Percentiles rank a stretch among this genome's conserved stretches.
Evolutionary conservation across 2,888 invertebrate species (phyloP).

Genomic region (Drosophila incognita): DNA sequence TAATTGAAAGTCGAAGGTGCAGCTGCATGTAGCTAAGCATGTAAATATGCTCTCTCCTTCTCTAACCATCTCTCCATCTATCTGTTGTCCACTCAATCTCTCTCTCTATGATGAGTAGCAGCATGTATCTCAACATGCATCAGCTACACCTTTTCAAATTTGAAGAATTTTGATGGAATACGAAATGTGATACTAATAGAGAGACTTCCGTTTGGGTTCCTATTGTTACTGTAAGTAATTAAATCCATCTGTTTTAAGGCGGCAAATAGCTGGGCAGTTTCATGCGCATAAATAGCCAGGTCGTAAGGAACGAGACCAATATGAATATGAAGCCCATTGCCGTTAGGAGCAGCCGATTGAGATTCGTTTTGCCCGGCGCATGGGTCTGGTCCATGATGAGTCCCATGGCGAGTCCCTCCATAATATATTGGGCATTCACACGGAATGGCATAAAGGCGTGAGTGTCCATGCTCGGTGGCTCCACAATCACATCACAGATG

Average conservation of each 20-base stretch:
- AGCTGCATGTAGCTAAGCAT: no score
- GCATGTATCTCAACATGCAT: no score
- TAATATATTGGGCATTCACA: constrained; percentile 99
- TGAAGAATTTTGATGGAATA: not conserved
- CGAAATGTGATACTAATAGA: constrained; percentile 40
- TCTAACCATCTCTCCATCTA: no score
- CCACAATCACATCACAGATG: constrained; percentile 99
- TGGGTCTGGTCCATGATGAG: constrained; percentile 97
- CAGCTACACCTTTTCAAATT: not conserved
- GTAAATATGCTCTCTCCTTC: no score
- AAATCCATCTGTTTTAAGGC: constrained; percentile 61
- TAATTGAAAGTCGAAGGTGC: no score
- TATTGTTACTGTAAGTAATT: not conserved
- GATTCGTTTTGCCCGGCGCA: constrained; percentile 92
- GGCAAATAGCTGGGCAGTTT: constrained; percentile 95
- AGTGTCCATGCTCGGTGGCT: constrained; percentile 98
- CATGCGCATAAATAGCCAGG: constrained; percentile 99
- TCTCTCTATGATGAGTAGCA: no score
- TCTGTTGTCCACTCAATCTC: no score
- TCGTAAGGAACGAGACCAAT: constrained; percentile 95
- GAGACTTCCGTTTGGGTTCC: constrained; percentile 14
- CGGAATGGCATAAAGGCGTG: constrained; percentile 99
- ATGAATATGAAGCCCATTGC: constrained; percentile 95
- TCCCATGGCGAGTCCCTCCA: constrained; percentile 99
- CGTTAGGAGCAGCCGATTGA: constrained; percentile 93